A percentile compares a stretch with the other conserved stretches of the same genome.
phyloP scores from a whole-genome alignment of 2,888 invertebrate species.

The Drosophila histrio region DNA sequence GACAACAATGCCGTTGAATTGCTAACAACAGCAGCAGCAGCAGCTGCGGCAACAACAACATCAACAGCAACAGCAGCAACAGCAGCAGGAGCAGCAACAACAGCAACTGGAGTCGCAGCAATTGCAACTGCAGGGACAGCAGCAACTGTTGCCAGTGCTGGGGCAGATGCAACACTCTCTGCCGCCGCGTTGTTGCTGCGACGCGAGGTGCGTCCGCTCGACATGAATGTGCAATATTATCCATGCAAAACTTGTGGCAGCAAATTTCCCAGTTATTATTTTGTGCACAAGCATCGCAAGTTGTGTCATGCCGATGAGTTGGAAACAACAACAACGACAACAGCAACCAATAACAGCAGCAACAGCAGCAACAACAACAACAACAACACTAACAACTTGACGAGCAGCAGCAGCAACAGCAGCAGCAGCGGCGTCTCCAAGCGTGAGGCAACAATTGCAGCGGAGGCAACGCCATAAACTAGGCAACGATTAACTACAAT shows the following conservation, averaged over 20 bases:
- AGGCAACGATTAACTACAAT: slow-evolving; percentile 26
- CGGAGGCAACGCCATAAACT: slow-evolving; percentile 21
- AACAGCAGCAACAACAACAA: slow-evolving; percentile 26
- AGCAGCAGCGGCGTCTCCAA: slow-evolving; percentile 23
- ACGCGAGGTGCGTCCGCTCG: slow-evolving; percentile 88
- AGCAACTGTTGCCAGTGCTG: background rate
- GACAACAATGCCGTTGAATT: background rate
- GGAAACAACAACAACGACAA: slow-evolving; percentile 59
- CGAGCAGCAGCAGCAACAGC: slow-evolving; percentile 22
- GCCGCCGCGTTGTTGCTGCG: slow-evolving; percentile 80
- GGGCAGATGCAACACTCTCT: slow-evolving; percentile 14
- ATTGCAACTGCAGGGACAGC: background rate
- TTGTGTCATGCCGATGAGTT: slow-evolving; percentile 89
- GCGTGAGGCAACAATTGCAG: slow-evolving; percentile 23
- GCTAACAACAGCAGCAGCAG: background rate
- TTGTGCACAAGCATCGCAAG: slow-evolving; percentile 96
- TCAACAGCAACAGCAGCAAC: background rate
- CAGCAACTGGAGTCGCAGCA: slow-evolving; percentile 2
- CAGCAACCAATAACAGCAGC: slow-evolving; percentile 24
- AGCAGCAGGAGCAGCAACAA: background rate
- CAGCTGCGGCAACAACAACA: slow-evolving; percentile 3
- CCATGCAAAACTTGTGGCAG: slow-evolving; percentile 96
- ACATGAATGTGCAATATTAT: slow-evolving; percentile 94
- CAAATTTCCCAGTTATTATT: slow-evolving; percentile 96
- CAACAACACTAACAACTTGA: slow-evolving; percentile 21